A percentile compares a stretch with the other conserved stretches of the same genome.
These are phyloP conservation scores for Mellilla xanthometata DNA, from an alignment of 2,888 invertebrate species.

Conservation along the genomic window DNA sequence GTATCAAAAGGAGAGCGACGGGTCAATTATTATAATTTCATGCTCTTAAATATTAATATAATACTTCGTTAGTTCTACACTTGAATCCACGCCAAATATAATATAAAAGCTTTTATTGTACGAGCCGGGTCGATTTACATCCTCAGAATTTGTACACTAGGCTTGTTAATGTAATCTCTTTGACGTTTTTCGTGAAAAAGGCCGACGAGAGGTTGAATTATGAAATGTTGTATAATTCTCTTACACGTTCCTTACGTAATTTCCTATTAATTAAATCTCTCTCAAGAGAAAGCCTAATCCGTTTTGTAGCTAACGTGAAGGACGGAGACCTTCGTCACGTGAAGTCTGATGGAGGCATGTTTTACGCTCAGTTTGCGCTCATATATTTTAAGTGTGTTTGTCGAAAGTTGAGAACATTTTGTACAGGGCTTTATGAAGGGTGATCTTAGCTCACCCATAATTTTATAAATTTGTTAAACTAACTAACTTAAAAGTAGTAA, in stretches of 20 bases:
- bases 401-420: no score
- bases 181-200: conserved; percentile 19
- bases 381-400: no score
- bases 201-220: conserved; percentile 11
- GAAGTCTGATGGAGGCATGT: conserved; percentile 50
- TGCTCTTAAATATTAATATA: conserved; percentile 23
- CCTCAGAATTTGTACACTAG: not conserved
- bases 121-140: not conserved
- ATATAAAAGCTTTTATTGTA: not conserved
- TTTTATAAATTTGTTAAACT: no score
- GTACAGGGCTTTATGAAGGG: no score
- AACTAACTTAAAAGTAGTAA: no score
- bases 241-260: conserved; percentile 43
- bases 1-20: conserved; percentile 27
- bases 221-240: conserved; percentile 38
- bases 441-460: no score
- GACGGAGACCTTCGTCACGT: conserved; percentile 51
- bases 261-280: conserved; percentile 56
- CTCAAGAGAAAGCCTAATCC: conserved; percentile 53
- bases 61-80: conserved; percentile 21
- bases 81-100: not conserved
- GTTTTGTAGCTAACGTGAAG: conserved; percentile 54
- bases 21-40: conserved; percentile 19
- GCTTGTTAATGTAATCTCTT: not conserved
- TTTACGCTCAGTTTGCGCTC: conserved; percentile 5